Evolutionary conservation across 1,140 invertebrate species (phyloP), one percentile per base, ranked within the genome.

Genomic region (Trichonephila clavata): DNA sequence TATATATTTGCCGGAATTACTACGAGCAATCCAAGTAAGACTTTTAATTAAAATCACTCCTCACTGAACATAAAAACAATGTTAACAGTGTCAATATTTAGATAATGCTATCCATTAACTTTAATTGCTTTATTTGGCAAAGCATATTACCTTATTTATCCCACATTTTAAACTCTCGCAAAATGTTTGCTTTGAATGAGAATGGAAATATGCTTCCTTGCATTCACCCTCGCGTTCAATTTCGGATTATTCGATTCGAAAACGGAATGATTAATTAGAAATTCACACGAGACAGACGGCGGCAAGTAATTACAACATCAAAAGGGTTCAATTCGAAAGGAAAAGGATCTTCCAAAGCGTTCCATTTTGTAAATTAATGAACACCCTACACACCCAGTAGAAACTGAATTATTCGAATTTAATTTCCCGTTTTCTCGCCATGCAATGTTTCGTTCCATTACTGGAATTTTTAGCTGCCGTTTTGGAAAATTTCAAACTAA

Each of bases 361-460:
- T 77, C 68, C 68, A 77, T 77, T 77, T 77, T 77, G 24, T 32
- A 77, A 77, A 77, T 77, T 77, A 77, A 77, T 77, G 68, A 77
- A 77, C 14, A 77, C 6, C 13, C 68, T 27, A 32, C 24, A 24
- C 14, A n/a, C 6, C 32, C 24, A 27, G 27, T 27, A 27, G 24
- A 32, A 77, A 77, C 68, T 77, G 32, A 77, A 77, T 77, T 77
- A 77, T 77, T 77, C 18, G 68, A 77, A 77, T 77, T 77, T 77
- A 77, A 77, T 77, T 77, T 32, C 68, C 68, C 27, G 50, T 50
- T 50, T 39, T 77, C 27, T 27, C 68, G 27, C 27, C 16, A 32
- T 27, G 24, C 24, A 18, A n/a, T 27, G 27, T 39, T 77, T 77
- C 68, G 68, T 77, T 77, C 16, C 68, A 77, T 16, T 18, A 32